These are phyloP conservation scores for Troides aeacus DNA, from an alignment of 2,888 invertebrate genomes.

Conservation along the genomic window DNA sequence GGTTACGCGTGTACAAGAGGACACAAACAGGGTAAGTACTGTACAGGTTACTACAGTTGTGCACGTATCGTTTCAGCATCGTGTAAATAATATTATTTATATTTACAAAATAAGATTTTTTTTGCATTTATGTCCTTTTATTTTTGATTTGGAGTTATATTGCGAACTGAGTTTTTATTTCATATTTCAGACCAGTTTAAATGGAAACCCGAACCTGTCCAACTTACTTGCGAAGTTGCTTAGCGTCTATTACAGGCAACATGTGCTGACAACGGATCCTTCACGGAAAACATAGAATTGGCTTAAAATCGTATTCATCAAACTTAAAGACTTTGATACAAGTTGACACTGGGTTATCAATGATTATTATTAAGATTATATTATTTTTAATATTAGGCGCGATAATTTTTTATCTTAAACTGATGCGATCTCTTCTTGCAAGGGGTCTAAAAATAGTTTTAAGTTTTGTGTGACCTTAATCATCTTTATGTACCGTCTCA, in stretches of 20 bases:
- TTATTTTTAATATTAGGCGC: neutral
- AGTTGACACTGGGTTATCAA: neutral
- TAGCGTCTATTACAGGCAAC: neutral
- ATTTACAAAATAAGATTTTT: neutral
- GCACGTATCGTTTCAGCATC: too few relatives aligned
- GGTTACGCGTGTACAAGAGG: neutral
- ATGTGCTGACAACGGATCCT: neutral
- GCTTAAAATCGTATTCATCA: neutral
- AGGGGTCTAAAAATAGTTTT: slow-evolving; percentile 1
- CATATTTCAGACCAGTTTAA: neutral
- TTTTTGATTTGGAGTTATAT: neutral
- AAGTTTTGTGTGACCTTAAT: neutral
- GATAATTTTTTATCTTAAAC: neutral
- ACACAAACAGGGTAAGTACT: neutral
- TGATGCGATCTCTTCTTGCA: neutral
- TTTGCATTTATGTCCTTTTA: neutral
- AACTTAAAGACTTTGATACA: neutral
- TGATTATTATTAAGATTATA: neutral
- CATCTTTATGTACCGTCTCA: neutral
- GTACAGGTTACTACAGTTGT: too few relatives aligned
- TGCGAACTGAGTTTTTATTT: neutral
- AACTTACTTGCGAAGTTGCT: neutral
- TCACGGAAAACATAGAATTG: neutral
- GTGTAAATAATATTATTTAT: too few relatives aligned
- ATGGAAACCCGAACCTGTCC: neutral